A percentile compares a stretch with the other conserved stretches of the same genome.
Conservation (phyloP, 2,113 vertebrate species). For the Scolopax mira region DNA sequence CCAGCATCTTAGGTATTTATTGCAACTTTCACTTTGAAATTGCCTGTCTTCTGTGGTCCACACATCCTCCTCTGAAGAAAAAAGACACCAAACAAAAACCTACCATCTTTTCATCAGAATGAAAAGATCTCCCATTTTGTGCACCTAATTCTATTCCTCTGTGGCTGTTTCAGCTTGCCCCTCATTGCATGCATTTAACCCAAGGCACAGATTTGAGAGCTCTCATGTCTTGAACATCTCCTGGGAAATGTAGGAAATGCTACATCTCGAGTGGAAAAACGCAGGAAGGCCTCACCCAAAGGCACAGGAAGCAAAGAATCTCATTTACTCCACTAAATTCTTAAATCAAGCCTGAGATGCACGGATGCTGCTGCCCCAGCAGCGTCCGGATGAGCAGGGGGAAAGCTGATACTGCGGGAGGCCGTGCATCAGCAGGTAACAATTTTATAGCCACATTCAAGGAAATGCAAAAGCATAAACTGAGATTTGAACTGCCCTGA, state of each 20-base stretch:
- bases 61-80: background rate
- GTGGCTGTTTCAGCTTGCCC: background rate
- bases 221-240: background rate
- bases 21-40: background rate
- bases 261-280: background rate
- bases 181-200: background rate
- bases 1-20: background rate
- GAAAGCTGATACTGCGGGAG: background rate
- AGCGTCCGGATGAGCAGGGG: background rate
- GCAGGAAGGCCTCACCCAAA: background rate
- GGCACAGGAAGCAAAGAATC: background rate
- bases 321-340: background rate
- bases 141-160: background rate
- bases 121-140: background rate
- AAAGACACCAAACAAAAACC: rapidly evolving
- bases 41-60: background rate
- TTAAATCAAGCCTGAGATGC: background rate
- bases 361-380: background rate
- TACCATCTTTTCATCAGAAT: background rate
- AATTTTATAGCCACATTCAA: slow-evolving; percentile 6
- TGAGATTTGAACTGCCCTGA: background rate
- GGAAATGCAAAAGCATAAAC: slow-evolving; percentile 24
- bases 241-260: background rate
- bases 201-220: background rate
- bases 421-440: background rate